Conservation (phyloP, 2,797 vertebrate genomes). For the Propithecus perrieri region DNA sequence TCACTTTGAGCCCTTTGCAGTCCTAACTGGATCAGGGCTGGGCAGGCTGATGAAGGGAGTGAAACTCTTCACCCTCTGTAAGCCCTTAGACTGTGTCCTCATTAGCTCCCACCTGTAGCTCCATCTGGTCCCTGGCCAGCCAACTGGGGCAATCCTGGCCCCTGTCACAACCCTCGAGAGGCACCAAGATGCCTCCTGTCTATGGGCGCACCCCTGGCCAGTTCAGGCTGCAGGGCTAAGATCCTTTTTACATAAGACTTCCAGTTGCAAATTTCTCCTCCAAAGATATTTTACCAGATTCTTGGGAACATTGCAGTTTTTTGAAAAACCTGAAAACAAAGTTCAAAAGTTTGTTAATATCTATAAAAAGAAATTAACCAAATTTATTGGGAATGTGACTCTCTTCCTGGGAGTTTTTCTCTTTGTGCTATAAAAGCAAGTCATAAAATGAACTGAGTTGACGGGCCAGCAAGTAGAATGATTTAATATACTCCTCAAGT, state of each 20-base stretch:
- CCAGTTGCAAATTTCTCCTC: background rate
- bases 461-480: background rate
- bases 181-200: background rate
- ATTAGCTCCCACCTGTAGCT: background rate
- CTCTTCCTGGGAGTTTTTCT: background rate
- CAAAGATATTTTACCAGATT: background rate
- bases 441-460: background rate
- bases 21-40: background rate
- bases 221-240: background rate
- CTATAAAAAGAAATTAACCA: conserved; percentile 28
- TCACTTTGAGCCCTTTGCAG: background rate
- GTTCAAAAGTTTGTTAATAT: background rate
- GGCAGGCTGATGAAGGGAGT: background rate
- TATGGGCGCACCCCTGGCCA: accelerated
- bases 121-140: background rate
- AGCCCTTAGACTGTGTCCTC: background rate
- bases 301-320: background rate
- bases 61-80: background rate
- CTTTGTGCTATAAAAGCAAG: background rate
- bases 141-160: no score
- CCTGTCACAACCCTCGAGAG: background rate
- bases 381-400: background rate
- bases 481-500: background rate
- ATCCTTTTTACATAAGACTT: background rate
- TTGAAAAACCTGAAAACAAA: background rate